Evolutionary conservation across 35 echinoderm and acorn worm species (phyloP).

Genomic region (Apostichopus californicus): DNA sequence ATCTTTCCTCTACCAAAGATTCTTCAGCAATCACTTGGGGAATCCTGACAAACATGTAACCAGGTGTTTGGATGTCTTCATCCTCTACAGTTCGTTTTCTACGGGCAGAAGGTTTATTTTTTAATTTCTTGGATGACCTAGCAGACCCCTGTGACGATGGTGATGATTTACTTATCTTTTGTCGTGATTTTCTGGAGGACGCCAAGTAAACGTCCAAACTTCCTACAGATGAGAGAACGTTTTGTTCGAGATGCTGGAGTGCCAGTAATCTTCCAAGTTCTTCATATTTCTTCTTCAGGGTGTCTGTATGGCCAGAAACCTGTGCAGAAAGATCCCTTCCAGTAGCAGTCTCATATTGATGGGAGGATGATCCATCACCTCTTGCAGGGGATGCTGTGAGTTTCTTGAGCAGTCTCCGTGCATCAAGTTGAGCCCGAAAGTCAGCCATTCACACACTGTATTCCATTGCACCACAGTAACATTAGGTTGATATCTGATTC

Average conservation of each 20-base stretch:
- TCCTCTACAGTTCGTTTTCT: not conserved
- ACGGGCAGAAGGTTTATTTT: not conserved
- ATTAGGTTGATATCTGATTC: too few relatives aligned
- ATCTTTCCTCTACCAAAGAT: not conserved
- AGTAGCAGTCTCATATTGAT: not conserved
- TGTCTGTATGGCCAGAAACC: not conserved
- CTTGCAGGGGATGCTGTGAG: not conserved
- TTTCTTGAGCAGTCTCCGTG: conserved; percentile 29
- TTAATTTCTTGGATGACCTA: not conserved
- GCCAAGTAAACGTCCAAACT: not conserved
- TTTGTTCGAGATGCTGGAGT: conserved; percentile 17
- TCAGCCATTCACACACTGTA: conserved; percentile 1
- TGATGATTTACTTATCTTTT: not conserved
- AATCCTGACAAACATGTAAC: not conserved
- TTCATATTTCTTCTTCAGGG: conserved; percentile 49
- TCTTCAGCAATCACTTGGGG: conserved; percentile 17
- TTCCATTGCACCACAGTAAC: too few relatives aligned
- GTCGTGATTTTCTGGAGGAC: not conserved
- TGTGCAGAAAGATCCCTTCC: not conserved
- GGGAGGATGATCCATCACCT: not conserved
- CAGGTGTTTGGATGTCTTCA: not conserved
- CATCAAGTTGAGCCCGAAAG: conserved; percentile 18
- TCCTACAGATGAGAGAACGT: conserved; percentile 16
- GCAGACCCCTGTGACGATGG: not conserved
- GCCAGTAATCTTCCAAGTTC: conserved; percentile 35